phyloP scores from a whole-genome alignment of 2,888 invertebrate species.

The Dolichomitus sp. region DNA sequence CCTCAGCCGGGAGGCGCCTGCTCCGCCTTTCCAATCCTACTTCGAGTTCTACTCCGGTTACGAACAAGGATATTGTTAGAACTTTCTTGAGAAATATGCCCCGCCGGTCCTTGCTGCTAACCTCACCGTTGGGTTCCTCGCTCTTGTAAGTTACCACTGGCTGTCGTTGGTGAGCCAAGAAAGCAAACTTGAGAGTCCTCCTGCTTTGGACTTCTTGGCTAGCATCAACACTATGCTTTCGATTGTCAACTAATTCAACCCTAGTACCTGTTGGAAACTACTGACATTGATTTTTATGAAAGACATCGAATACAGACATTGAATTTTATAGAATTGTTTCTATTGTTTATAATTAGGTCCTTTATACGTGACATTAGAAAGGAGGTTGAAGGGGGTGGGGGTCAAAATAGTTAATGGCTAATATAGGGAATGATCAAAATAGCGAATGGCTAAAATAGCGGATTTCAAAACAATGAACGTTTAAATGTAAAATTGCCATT shows the following conservation, averaged over 20 bases:
- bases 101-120: conserved; percentile 47
- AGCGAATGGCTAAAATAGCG: too few species aligned
- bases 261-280: not conserved
- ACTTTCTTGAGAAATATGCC: conserved; percentile 67
- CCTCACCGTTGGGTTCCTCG: conserved; percentile 33
- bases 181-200: conserved; percentile 37
- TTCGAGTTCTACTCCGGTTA: conserved; percentile 63
- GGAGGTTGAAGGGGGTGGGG: too few species aligned
- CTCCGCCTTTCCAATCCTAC: conserved; percentile 65
- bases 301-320: not conserved
- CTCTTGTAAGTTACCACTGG: conserved; percentile 54
- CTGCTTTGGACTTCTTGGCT: conserved; percentile 25
- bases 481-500: too few species aligned
- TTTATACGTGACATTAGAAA: too few species aligned
- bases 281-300: too few species aligned
- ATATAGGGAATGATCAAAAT: too few species aligned
- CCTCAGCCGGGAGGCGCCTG: conserved; percentile 43
- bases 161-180: conserved; percentile 29
- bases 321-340: too few species aligned
- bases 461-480: too few species aligned
- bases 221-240: conserved; percentile 14
- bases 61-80: conserved; percentile 67
- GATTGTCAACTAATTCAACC: conserved; percentile 40
- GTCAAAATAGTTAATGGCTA: too few species aligned
- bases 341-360: too few species aligned